These are phyloP conservation scores for Grammomys surdaster DNA, from an alignment of 2,113 vertebrate species.

Conservation along the genomic window DNA sequence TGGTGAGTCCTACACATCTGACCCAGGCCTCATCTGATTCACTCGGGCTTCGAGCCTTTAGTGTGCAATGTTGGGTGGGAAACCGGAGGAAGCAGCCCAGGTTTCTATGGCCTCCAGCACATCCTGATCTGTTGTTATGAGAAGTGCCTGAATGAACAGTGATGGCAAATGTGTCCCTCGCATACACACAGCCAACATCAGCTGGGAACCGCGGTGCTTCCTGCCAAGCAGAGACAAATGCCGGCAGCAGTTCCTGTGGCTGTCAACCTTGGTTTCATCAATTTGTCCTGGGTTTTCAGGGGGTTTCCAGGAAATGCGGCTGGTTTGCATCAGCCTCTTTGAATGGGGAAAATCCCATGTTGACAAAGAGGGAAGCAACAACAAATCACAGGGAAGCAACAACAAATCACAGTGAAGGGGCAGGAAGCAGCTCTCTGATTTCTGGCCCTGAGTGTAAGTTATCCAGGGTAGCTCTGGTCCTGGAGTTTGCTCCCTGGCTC, in stretches of 20 bases:
- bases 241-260: fast-evolving
- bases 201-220: fast-evolving
- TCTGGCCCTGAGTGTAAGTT: too few species aligned
- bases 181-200: neutral
- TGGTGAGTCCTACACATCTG: fast-evolving
- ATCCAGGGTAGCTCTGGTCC: neutral
- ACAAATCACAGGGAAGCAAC: neutral
- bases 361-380: neutral
- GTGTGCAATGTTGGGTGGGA: fast-evolving
- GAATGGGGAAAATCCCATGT: neutral
- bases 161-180: neutral
- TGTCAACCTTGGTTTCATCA: neutral
- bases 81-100: too few species aligned
- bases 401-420: neutral
- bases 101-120: neutral
- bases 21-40: neutral
- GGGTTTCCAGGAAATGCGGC: neutral
- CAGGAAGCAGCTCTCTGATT: neutral
- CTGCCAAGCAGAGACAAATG: neutral
- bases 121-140: neutral
- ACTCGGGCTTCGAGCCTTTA: neutral
- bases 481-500: neutral
- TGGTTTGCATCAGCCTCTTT: neutral
- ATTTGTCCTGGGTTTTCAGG: neutral
- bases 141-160: neutral